Percentiles rank a stretch among this genome's conserved stretches.
phyloP scores from a whole-genome alignment of 2,888 invertebrate genomes.

The Autographa pulchrina region DNA sequence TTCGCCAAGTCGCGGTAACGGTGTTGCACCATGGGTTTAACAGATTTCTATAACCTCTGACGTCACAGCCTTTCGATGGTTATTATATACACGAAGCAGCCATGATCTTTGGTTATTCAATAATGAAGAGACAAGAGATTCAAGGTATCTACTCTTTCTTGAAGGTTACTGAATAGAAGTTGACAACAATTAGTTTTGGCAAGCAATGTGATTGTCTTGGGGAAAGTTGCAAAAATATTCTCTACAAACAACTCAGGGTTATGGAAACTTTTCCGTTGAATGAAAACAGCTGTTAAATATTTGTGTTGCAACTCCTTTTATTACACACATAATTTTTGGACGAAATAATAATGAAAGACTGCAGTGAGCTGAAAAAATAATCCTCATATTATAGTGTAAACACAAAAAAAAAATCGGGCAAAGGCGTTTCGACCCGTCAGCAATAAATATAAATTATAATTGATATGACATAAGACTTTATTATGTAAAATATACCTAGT shows the following conservation, averaged over 20 bases:
- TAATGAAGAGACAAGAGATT: neutral
- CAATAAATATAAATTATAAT: neutral
- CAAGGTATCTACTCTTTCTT: neutral
- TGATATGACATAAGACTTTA: constrained; percentile 1
- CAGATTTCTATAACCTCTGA: constrained; percentile 21
- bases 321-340: too few species aligned
- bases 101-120: constrained; percentile 1
- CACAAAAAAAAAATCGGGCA: too few species aligned
- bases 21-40: constrained; percentile 28
- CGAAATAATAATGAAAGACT: too few species aligned
- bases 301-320: too few species aligned
- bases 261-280: too few species aligned
- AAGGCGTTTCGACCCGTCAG: neutral
- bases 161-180: neutral
- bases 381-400: too few species aligned
- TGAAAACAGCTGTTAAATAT: too few species aligned
- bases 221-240: neutral
- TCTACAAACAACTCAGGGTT: too few species aligned
- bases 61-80: constrained; percentile 3
- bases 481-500: constrained; percentile 17
- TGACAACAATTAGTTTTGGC: neutral
- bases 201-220: neutral
- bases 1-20: constrained; percentile 28
- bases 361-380: too few species aligned
- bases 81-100: neutral